These are phyloP conservation scores for Eupithecia insigniata DNA, from an alignment of 2,888 invertebrate genomes.

Conservation along the genomic window DNA sequence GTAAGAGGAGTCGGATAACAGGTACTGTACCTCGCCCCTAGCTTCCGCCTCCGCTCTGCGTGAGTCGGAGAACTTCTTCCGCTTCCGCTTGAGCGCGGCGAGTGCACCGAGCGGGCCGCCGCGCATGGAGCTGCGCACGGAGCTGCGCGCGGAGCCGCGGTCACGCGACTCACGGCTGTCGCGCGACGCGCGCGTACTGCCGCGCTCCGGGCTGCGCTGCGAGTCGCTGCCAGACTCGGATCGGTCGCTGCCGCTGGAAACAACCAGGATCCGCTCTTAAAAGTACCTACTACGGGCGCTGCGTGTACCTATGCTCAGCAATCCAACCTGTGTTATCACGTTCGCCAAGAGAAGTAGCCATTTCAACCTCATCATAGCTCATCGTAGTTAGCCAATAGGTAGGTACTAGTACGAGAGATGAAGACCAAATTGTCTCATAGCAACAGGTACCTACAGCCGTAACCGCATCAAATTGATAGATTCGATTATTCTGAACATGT, in stretches of 20 bases:
- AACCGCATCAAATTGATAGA: too few relatives aligned
- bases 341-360: neutral
- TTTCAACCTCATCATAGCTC: too few relatives aligned
- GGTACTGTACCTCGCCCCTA: conserved; percentile 36
- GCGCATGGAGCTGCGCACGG: conserved; percentile 63
- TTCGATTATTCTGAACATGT: too few relatives aligned
- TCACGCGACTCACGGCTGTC: conserved; percentile 40
- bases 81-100: conserved; percentile 90
- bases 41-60: conserved; percentile 83
- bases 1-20: neutral
- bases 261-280: conserved; percentile 38
- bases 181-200: conserved; percentile 45
- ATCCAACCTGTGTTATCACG: neutral
- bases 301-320: neutral
- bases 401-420: too few relatives aligned
- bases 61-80: conserved; percentile 93
- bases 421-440: too few relatives aligned
- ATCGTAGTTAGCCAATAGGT: too few relatives aligned
- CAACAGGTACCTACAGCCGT: too few relatives aligned
- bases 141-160: conserved; percentile 47
- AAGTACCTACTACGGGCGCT: too few relatives aligned
- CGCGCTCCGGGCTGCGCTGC: conserved; percentile 85
- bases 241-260: conserved; percentile 83
- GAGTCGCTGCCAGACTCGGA: conserved; percentile 89
- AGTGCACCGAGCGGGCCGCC: conserved; percentile 85